Evolutionary conservation across 2,797 vertebrate genomes (phyloP).

Genomic region (Mus spretus): DNA sequence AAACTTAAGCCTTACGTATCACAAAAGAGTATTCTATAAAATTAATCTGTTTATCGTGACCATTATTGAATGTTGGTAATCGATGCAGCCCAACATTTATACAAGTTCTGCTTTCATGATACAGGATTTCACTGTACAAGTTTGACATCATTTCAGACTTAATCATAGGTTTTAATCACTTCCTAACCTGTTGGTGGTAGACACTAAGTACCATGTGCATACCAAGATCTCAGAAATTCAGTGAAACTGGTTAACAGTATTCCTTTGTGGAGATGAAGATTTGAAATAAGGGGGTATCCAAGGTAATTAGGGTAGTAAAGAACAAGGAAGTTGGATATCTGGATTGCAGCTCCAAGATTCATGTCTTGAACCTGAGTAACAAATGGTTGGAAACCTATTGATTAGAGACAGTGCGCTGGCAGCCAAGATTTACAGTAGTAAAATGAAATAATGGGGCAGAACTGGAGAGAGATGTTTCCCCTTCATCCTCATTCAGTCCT

Average conservation of each 20-base stretch:
- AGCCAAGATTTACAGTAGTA: background rate
- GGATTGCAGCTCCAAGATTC: background rate
- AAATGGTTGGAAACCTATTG: background rate
- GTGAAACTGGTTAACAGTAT: background rate
- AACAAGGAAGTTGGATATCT: background rate
- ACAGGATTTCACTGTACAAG: background rate
- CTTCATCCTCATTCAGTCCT: background rate
- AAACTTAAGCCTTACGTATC: background rate
- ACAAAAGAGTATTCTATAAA: background rate
- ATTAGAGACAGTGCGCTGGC: background rate
- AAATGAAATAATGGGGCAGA: background rate
- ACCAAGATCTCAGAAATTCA: background rate
- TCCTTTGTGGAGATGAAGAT: background rate
- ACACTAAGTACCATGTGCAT: background rate
- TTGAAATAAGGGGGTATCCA: background rate
- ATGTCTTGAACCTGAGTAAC: background rate
- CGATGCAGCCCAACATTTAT: background rate
- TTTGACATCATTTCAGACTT: background rate
- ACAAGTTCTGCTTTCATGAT: background rate
- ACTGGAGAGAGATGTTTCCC: background rate
- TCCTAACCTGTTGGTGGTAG: background rate
- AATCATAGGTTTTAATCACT: background rate
- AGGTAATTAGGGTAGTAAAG: background rate
- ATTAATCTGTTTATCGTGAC: background rate
- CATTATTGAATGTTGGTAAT: constrained; percentile 32